phyloP scores from a whole-genome alignment of 2,888 invertebrate genomes.

The Girardia tigrina region DNA sequence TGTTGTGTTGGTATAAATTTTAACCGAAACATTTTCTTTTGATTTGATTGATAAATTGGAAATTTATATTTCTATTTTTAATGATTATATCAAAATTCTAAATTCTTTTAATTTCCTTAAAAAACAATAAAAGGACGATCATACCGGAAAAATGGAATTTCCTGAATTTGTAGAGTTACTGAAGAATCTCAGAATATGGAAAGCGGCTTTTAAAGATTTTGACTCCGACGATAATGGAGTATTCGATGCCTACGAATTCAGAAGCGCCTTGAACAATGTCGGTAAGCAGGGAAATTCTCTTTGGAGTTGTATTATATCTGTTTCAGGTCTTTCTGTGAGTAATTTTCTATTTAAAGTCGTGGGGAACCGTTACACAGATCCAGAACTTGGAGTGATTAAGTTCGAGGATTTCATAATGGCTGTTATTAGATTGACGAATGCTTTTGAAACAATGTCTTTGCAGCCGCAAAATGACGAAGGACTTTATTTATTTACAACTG shows the following conservation, averaged over 20 bases:
- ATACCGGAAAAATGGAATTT: slow-evolving; percentile 59
- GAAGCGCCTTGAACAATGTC: slow-evolving; percentile 28
- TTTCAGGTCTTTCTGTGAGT: slow-evolving; percentile 29
- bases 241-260: slow-evolving; percentile 28
- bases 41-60: too few relatives aligned
- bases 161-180: slow-evolving; percentile 75
- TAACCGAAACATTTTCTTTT: too few relatives aligned
- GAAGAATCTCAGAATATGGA: slow-evolving; percentile 72
- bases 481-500: not conserved
- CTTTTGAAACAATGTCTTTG: slow-evolving; percentile 27
- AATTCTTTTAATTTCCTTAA: too few relatives aligned
- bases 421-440: slow-evolving; percentile 27
- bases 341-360: slow-evolving; percentile 17
- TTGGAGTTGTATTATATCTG: not conserved
- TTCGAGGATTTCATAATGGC: slow-evolving; percentile 34
- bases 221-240: slow-evolving; percentile 29
- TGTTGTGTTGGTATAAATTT: too few relatives aligned
- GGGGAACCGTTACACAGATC: slow-evolving; percentile 29
- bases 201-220: slow-evolving; percentile 53
- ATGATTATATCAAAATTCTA: too few relatives aligned
- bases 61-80: too few relatives aligned
- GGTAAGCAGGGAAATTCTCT: not conserved
- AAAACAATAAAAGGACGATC: not conserved
- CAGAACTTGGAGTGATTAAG: slow-evolving; percentile 10
- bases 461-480: not conserved